Conservation (phyloP, 2,797 vertebrate genomes). For the Mico argentatus region DNA sequence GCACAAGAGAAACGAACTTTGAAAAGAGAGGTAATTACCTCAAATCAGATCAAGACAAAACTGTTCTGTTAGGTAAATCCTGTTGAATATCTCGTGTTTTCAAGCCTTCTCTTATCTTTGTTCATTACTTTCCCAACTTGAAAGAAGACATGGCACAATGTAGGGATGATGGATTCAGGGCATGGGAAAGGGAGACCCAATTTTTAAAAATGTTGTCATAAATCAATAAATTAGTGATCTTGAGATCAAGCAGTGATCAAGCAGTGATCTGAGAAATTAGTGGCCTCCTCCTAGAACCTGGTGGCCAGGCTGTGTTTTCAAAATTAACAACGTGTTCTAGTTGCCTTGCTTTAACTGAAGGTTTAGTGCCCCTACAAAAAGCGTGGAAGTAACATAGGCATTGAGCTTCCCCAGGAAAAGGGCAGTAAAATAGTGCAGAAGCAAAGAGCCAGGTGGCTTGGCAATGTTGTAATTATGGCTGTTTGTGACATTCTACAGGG, state of each 20-base stretch:
- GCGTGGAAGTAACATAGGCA: background rate
- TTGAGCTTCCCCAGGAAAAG: background rate
- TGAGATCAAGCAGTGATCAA: background rate
- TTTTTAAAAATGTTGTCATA: conserved; percentile 16
- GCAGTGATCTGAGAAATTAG: conserved; percentile 17
- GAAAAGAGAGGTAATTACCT: conserved; percentile 33
- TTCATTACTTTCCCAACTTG: conserved; percentile 31
- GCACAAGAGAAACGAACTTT: background rate
- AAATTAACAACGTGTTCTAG: background rate
- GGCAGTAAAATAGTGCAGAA: background rate
- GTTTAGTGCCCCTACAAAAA: background rate
- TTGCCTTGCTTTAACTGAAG: background rate
- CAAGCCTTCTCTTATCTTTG: background rate
- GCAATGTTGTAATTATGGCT: background rate
- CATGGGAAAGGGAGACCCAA: background rate
- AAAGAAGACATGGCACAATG: background rate
- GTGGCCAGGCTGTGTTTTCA: conserved; percentile 13
- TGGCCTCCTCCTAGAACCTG: background rate
- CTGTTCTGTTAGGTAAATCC: conserved; percentile 52
- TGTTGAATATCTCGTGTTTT: background rate
- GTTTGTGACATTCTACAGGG: background rate
- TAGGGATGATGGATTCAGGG: background rate
- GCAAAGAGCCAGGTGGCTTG: background rate
- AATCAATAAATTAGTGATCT: background rate
- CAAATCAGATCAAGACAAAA: conserved; percentile 58